Evolutionary conservation across 2,888 invertebrate genomes (phyloP), one percentile per base, ranked within the genome.

Genomic region (Nephrotoma flavescens): DNA sequence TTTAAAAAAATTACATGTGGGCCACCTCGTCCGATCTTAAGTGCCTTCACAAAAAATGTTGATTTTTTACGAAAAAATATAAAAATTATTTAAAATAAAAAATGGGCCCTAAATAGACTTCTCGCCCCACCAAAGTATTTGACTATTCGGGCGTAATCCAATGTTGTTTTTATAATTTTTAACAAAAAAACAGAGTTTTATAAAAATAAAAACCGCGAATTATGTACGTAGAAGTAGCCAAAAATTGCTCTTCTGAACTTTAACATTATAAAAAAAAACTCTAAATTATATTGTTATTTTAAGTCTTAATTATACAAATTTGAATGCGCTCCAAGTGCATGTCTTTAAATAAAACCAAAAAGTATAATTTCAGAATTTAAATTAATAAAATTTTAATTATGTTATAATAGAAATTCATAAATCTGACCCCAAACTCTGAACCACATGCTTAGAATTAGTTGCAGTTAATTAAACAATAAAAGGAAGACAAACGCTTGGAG

Each of bases 21-120:
- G 96, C 96, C 96, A 95, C 94, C 94, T 95, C 96, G 96, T 96
- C 96, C 96, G 96, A 95, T 95, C 95, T 95, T 95, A 96, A 96
- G 96, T 96, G 96, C 96, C 96, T 96, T 96, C 96, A 95, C 94
- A 92, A 87, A 88, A 87, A 92, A 93, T 95, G 94, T 96, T 96
- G 95, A 94, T 95, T 96, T 96, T 96, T 95, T 95, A 95, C 95
- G 94, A 95, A 94, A 94, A 94, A 94, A 71, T 71, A 71, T 31
- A 71, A 93, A 91, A 90, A 92, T 93, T 93, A 92, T 93, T 93
- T 94, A 95, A 94, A 94, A 31, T 31, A 94, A 93, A 94, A 94
- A 90, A 93, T 93, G 95, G 96, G 96, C 96, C 96, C 96, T 95
- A 95, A 95, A 96, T 96, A 96, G 96, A 95, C 95, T 93, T 93